A percentile compares a stretch with the other conserved stretches of the same genome.
Conservation (phyloP, 2,113 vertebrate species). For the Petaurus breviceps region DNA sequence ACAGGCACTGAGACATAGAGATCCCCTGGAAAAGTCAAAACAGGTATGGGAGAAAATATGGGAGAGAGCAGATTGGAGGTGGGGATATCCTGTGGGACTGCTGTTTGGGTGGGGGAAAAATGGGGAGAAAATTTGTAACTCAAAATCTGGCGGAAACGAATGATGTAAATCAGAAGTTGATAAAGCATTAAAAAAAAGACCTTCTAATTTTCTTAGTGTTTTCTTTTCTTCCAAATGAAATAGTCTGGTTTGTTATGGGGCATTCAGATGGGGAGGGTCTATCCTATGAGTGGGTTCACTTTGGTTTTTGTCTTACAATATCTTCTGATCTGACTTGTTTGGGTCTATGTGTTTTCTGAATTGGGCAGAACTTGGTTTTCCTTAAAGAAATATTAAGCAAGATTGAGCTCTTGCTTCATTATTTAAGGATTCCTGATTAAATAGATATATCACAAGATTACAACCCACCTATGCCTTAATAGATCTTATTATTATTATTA, state of each 20-base stretch:
- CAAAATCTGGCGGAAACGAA: no score
- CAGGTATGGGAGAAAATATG: no score
- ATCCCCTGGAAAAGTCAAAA: no score
- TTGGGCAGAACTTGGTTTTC: neutral
- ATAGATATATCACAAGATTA: neutral
- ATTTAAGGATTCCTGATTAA: neutral
- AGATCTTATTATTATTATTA: neutral
- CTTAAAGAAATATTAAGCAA: neutral
- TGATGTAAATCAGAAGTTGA: no score
- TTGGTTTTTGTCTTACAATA: neutral
- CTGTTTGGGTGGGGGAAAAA: no score
- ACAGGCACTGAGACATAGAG: no score
- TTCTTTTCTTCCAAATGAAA: neutral
- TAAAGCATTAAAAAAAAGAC: no score
- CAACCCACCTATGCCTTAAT: neutral
- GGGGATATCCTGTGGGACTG: no score
- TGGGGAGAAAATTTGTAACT: no score
- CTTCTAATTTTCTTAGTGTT: conserved; percentile 63
- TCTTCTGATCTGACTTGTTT: neutral
- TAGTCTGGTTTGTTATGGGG: neutral
- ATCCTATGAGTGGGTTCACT: neutral
- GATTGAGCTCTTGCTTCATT: neutral
- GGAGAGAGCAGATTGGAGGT: no score
- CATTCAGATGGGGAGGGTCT: neutral
- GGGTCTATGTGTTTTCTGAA: neutral